A percentile compares a stretch with the other conserved stretches of the same genome.
These are phyloP conservation scores for Drosophila teissieri DNA, from an alignment of 1,140 invertebrate genomes.

Conservation along the genomic window DNA sequence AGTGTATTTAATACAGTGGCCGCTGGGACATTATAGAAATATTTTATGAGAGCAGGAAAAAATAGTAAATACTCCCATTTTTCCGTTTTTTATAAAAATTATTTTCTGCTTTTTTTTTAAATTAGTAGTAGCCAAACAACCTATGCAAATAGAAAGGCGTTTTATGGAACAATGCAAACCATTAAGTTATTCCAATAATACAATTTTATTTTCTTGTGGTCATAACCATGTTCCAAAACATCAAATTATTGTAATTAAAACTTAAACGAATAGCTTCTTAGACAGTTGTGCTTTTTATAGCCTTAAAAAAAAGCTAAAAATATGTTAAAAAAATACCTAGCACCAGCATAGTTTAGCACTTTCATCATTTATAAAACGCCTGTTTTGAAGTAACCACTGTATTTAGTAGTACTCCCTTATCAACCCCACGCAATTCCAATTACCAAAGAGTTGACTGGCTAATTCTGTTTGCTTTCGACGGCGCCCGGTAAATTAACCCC, in stretches of 20 bases:
- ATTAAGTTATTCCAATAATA: too few relatives aligned
- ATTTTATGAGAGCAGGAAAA: not conserved
- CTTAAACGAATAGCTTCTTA: too few relatives aligned
- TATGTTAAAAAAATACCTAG: too few relatives aligned
- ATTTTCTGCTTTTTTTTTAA: too few relatives aligned
- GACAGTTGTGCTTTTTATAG: too few relatives aligned
- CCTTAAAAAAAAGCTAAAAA: too few relatives aligned
- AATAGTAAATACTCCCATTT: not conserved
- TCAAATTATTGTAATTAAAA: too few relatives aligned
- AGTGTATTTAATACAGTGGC: conserved; percentile 30
- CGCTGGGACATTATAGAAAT: not conserved
- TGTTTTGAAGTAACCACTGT: conserved; percentile 14
- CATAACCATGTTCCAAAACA: too few relatives aligned
- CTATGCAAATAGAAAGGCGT: too few relatives aligned
- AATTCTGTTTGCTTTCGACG: conserved; percentile 73
- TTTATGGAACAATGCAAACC: too few relatives aligned
- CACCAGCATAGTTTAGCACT: not conserved
- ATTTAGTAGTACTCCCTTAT: conserved; percentile 3
- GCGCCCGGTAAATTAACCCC: conserved; percentile 54
- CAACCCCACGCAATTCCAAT: conserved; percentile 23
- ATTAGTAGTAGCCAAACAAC: too few relatives aligned
- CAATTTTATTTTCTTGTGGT: too few relatives aligned
- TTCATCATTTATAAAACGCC: not conserved
- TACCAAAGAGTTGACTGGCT: conserved; percentile 56
- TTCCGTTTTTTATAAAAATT: not conserved